Evolutionary conservation across 2,113 vertebrate genomes (phyloP), one percentile per base, ranked within the genome.

Genomic region (Rhinoptilus africanus): DNA sequence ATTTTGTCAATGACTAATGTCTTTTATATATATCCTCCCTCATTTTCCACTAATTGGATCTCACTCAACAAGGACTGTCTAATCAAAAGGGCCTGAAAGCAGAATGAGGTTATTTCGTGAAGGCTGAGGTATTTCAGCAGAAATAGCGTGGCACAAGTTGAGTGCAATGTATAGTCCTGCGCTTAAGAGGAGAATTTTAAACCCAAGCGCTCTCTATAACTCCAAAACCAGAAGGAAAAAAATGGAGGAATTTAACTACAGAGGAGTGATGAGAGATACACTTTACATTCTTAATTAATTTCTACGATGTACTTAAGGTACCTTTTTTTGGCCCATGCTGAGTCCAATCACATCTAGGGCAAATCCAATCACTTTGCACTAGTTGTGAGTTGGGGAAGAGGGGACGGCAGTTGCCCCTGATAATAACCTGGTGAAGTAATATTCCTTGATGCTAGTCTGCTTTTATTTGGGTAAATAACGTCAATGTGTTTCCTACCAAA

Each of bases 71-170:
- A 79, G 18, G 37, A 50, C 6, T 10, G 11, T 6, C 28, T 80
- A 47, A 56, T 21, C 32, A 53, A 73, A 85, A 41, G 24, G 56
- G 8, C 10, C 24, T 54, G 69, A 4, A 69, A 75, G 43, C 12
- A 76, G 60, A 60, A 39, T 21, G 69, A 30, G 14, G 34, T 53
- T 68, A 53, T 60, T 89, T 72, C 1, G 1, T 41, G 62, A 54
- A 56, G 43, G 19, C 2, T 50, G 64, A 86, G 21, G 14, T 67
- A 30, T 48, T 91, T 78, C 53, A 63, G 39, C 30, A 79, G 34
- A 88, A 93, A 56, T 37, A 51, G 45, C 0, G 2, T 10, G 51
- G 7, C 3, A 2, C 3, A 63, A 19, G 64, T 60, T 0, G 0
- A 72, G 24, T 10, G 30, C 18, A 73, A 5, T 2, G 15, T 4